Evolutionary conservation across 2,113 vertebrate species (phyloP), one percentile per base, ranked within the genome.

Genomic region (Oplegnathus fasciatus): DNA sequence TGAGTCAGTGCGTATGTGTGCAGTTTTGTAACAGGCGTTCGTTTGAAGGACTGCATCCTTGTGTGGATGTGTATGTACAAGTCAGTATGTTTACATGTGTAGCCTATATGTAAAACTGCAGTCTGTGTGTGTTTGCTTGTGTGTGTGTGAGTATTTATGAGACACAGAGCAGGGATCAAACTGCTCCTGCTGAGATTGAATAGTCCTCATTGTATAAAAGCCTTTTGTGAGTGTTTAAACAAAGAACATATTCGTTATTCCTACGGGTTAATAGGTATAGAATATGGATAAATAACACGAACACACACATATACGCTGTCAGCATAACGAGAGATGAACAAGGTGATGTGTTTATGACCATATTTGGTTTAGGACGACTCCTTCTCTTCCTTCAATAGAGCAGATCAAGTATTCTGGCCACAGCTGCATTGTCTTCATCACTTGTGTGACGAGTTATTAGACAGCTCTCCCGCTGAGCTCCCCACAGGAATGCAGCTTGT

Each of bases 401-500:
- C 48, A 79, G 54, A 89, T 89, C 15, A 81, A 81, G 55, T 15
- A 37, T 55, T 73, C 48, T 73, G 74, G 75, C 80, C 17, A 14
- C 54, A 65, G 83, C 78, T 76, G 83, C 70, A 66, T 87, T 85
- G 72, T 85, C 57, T 85, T 85, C 10, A 30, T 88, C 76, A 86
- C 82, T 40, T n/a, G 48, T 54, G 81, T 67, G 48, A 58, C 30
- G 82, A 80, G 58, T 82, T 79, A 57, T 79, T 32, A 30, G 58
- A 57, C 54, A n/a, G 67, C 64, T 84, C 87, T 88, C 73, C 78
- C 82, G 15, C 76, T 24, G 44, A 67, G 80, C 8, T 71, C 58
- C 44, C 85, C 82, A 26, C 79, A 82, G 87, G 87, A 90, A 87
- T 77, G 80, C 48, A 28, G 37, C 9, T 34, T 83, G 82, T 88